Evolutionary conservation across 2,888 invertebrate genomes (phyloP), one percentile per base, ranked within the genome.

Genomic region (Lycocerus yunnanus): DNA sequence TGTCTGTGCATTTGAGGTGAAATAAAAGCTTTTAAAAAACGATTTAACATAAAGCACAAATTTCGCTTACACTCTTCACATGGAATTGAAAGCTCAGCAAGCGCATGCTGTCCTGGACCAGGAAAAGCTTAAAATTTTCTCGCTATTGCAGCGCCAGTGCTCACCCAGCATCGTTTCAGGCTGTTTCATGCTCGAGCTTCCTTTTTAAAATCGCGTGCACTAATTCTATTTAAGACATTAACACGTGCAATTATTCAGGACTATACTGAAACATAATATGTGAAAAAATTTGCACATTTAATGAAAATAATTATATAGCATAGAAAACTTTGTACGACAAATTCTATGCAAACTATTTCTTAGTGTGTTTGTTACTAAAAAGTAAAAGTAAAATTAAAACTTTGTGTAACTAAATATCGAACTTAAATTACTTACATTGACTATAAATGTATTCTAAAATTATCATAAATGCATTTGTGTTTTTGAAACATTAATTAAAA

Each of bases 121-220:
- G 69, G 68, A 24, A 74, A 71, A 72, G 75, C 77, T 77, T 77
- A 71, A 60, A 72, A 75, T 73, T 80, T 80, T 79, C 76, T 81
- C 79, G 80, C 78, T 74, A 77, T 27, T 80, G 78, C 75, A 79
- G 80, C 80, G 79, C 79, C 79, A 77, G 77, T 77, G 76, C 80
- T 80, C 78, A 75, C 77, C 80, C 81, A 81, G 80, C 81, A 80
- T 79, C 75, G 79, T 77, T 77, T 79, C 75, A 76, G 73, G 79
- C 77, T 76, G 78, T 78, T 80, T 78, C 77, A 72, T 58, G 66
- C 60, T 60, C 69, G 69, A 69, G 18, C 69, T 59, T 66, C 66
- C 43, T 24, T 20, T 58, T 15, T 63, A 69, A 66, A 27, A 75
- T 75, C 71, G 71, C 74, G 74, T 68, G 60, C 63, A 71, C 67